Percentiles rank a stretch among this genome's conserved stretches.
Conservation (phyloP, 2,888 invertebrate species). For the Lasioglossum vierecki region DNA sequence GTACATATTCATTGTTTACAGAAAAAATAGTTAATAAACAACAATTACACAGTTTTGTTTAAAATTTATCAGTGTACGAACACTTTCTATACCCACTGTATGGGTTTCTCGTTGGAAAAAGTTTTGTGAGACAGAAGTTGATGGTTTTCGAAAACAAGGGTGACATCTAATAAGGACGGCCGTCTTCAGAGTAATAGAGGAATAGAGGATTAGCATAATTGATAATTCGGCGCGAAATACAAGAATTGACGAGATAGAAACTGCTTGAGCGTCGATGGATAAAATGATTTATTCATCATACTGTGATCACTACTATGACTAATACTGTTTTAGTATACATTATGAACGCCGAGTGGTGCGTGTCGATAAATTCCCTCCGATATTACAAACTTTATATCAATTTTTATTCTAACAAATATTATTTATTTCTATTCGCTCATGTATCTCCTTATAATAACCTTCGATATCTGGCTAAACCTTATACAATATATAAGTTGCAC, state of each 20-base stretch:
- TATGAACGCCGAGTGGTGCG: conserved; percentile 15
- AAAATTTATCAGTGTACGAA: too few relatives aligned
- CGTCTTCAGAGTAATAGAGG: conserved; percentile 62
- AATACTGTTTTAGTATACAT: conserved; percentile 6
- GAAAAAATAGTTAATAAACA: too few relatives aligned
- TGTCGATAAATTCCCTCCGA: conserved; percentile 24
- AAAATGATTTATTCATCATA: conserved; percentile 44
- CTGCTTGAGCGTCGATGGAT: conserved; percentile 60
- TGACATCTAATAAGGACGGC: conserved; percentile 60
- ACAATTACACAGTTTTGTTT: too few relatives aligned
- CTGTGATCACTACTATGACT: conserved; percentile 11
- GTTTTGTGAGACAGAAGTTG: conserved; percentile 10
- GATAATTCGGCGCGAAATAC: conserved; percentile 51
- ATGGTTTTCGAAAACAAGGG: conserved; percentile 38
- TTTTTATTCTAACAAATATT: conserved; percentile 34
- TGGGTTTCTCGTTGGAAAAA: conserved; percentile 9
- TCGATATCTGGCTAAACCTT: not conserved
- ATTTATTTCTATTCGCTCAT: conserved; percentile 15
- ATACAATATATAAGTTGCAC: conserved; percentile 9
- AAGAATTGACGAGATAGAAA: conserved; percentile 66
- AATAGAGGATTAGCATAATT: conserved; percentile 40
- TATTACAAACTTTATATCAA: conserved; percentile 38
- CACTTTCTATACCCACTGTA: not conserved
- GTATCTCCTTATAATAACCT: not conserved
- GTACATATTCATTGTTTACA: too few relatives aligned